Evolutionary conservation across 2,113 vertebrate genomes (phyloP).

Genomic region (Psettodes erumei): DNA sequence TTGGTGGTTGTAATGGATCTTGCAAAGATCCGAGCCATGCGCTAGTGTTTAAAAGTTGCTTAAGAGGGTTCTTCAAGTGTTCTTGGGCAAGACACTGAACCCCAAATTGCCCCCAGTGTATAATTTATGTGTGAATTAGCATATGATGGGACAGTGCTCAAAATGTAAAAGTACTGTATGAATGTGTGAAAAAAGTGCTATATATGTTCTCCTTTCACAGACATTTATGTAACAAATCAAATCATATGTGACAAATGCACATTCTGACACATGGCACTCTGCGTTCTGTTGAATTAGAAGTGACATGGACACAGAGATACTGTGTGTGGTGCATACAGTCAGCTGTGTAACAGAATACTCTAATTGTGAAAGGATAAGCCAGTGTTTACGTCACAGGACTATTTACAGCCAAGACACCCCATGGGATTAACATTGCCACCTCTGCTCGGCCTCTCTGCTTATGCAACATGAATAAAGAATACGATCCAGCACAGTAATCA

Average conservation of each 20-base stretch:
- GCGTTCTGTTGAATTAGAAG: neutral
- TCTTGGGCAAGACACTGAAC: no score
- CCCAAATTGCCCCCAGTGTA: no score
- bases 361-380: conserved; percentile 23
- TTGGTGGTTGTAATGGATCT: no score
- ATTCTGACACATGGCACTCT: neutral
- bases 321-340: conserved; percentile 2
- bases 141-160: no score
- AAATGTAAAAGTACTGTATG: no score
- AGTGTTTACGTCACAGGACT: conserved; percentile 28
- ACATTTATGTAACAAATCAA: neutral
- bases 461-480: conserved; percentile 26
- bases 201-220: no score
- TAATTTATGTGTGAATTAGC: no score
- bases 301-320: neutral
- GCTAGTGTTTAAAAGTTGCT: no score
- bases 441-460: conserved; percentile 34
- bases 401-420: conserved; percentile 29
- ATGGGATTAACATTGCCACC: conserved; percentile 33
- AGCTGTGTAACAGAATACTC: conserved; percentile 7
- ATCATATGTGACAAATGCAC: neutral
- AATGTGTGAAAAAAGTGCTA: no score
- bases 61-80: neutral
- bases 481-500: neutral
- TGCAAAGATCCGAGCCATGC: no score